These are phyloP conservation scores for Nannobrachium achirus DNA, from an alignment of 2,113 vertebrate genomes.

Conservation along the genomic window DNA sequence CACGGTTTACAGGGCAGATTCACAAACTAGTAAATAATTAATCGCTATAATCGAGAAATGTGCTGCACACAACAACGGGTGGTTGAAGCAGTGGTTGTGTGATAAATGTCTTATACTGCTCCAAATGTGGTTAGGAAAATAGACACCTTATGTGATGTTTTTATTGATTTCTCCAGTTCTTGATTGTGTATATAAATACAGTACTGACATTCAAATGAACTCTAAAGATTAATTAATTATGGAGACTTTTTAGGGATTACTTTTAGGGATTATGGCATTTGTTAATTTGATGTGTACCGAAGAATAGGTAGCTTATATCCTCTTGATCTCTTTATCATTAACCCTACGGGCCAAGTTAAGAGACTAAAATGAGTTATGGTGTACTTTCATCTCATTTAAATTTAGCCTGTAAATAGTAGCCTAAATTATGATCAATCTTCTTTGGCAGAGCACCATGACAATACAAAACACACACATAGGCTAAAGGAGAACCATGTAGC, in stretches of 20 bases:
- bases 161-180: slow-evolving; percentile 15
- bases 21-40: not conserved
- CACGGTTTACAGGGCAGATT: not conserved
- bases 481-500: slow-evolving; percentile 56
- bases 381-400: slow-evolving; percentile 47
- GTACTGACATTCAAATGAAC: slow-evolving; percentile 59
- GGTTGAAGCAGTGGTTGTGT: not conserved
- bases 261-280: slow-evolving; percentile 52
- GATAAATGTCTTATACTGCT: slow-evolving; percentile 17
- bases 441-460: slow-evolving; percentile 18
- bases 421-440: not conserved
- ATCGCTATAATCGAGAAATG: not conserved
- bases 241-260: slow-evolving; percentile 50
- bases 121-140: slow-evolving; percentile 41
- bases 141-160: slow-evolving; percentile 26
- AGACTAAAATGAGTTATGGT: slow-evolving; percentile 41
- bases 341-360: slow-evolving; percentile 54
- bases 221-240: slow-evolving; percentile 45
- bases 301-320: slow-evolving; percentile 41
- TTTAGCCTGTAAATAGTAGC: slow-evolving; percentile 69
- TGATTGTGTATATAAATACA: slow-evolving; percentile 71
- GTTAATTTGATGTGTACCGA: slow-evolving; percentile 55
- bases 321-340: slow-evolving; percentile 42
- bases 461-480: slow-evolving; percentile 1
- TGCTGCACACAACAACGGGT: not conserved